These are phyloP conservation scores for Melinaea marsaeus DNA, from an alignment of 2,888 invertebrate genomes.

Conservation along the genomic window DNA sequence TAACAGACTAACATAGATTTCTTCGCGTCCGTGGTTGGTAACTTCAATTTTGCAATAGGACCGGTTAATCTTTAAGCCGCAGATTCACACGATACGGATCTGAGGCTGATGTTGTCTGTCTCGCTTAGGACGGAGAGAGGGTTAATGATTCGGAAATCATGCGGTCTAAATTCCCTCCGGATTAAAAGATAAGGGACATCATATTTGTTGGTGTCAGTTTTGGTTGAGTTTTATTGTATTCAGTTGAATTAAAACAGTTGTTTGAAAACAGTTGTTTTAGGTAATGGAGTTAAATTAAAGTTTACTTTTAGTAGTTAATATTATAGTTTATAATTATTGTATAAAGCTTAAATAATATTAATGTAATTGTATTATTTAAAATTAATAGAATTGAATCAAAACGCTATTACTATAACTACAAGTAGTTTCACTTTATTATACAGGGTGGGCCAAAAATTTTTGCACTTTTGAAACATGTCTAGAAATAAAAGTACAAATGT, in stretches of 20 bases:
- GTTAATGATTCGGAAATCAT: constrained; percentile 77
- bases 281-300: not conserved
- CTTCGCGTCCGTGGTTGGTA: constrained; percentile 72
- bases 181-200: constrained; percentile 72
- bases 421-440: constrained; percentile 17
- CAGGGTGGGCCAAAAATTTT: constrained; percentile 5
- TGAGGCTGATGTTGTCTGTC: constrained; percentile 76
- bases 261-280: constrained; percentile 4
- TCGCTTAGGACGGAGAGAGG: constrained; percentile 72
- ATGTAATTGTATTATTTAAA: not conserved
- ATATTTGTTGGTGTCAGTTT: constrained; percentile 69
- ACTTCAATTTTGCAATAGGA: constrained; percentile 65
- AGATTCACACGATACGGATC: constrained; percentile 72
- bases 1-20: constrained; percentile 43
- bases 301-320: not conserved
- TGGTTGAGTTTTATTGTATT: constrained; percentile 30
- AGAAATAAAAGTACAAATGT: no score
- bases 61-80: constrained; percentile 70
- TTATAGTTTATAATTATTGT: not conserved
- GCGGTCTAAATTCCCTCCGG: constrained; percentile 72
- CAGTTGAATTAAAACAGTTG: no score
- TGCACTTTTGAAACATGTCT: no score
- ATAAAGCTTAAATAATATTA: no score
- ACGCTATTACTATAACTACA: constrained; percentile 9
- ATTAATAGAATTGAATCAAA: constrained; percentile 8